Percentiles rank a stretch among this genome's conserved stretches.
Evolutionary conservation across 2,113 vertebrate genomes (phyloP).

Genomic region (Clinocottus analis): DNA sequence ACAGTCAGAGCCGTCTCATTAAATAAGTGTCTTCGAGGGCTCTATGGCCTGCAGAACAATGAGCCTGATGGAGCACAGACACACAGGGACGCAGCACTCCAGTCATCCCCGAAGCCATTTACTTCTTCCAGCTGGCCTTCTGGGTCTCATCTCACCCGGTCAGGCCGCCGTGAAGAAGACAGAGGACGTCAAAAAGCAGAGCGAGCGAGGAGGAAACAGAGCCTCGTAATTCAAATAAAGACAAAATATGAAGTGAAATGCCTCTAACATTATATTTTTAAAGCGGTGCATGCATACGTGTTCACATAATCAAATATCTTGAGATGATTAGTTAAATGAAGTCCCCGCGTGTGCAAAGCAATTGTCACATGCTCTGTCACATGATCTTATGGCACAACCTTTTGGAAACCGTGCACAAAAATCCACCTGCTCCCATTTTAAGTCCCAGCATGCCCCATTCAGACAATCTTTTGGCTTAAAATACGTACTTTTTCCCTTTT

Average conservation of each 20-base stretch:
- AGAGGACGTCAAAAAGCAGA: slow-evolving; percentile 53
- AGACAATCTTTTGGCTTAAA: no score
- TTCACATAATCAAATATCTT: no score
- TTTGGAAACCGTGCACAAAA: no score
- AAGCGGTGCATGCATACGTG: neutral
- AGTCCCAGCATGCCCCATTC: no score
- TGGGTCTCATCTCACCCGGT: slow-evolving; percentile 32
- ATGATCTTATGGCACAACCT: no score
- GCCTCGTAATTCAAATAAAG: no score
- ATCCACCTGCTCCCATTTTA: no score
- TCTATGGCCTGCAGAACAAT: slow-evolving; percentile 66
- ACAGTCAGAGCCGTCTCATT: slow-evolving; percentile 68
- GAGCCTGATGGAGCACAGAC: slow-evolving; percentile 48
- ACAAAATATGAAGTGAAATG: neutral
- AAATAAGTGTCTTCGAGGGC: slow-evolving; percentile 70
- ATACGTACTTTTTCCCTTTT: no score
- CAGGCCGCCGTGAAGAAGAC: slow-evolving; percentile 35
- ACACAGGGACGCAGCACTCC: slow-evolving; percentile 34
- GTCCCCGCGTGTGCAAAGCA: no score
- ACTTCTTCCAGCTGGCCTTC: slow-evolving; percentile 38
- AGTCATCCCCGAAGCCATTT: slow-evolving; percentile 39
- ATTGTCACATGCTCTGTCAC: no score
- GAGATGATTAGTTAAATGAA: no score
- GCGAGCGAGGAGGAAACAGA: slow-evolving; percentile 35
- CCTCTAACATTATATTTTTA: neutral